A percentile compares a stretch with the other conserved stretches of the same genome.
Evolutionary conservation across 2,113 vertebrate species (phyloP).

Genomic region (Protobothrops mucrosquamatus): DNA sequence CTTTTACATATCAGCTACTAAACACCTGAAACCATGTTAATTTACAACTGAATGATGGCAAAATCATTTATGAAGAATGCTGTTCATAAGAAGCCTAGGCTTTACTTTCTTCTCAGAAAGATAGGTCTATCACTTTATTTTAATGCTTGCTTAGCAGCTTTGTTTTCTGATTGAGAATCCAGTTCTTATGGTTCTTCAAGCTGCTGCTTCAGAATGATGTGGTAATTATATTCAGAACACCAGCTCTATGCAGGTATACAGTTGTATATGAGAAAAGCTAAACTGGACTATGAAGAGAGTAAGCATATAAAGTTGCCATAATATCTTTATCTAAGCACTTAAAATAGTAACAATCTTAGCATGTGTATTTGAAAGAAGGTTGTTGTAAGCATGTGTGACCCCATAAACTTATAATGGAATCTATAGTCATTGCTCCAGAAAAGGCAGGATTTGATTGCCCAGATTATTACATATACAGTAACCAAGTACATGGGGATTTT

Average conservation of each 20-base stretch:
- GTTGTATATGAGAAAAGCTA: background rate
- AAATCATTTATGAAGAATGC: background rate
- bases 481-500: background rate
- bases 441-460: background rate
- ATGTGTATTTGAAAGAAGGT: background rate
- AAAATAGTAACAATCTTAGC: background rate
- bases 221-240: background rate
- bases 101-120: background rate
- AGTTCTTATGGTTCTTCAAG: background rate
- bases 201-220: background rate
- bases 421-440: background rate
- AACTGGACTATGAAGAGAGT: too few species aligned
- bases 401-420: background rate
- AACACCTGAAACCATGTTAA: conserved; percentile 13
- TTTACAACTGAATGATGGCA: background rate
- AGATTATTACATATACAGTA: background rate
- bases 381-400: background rate
- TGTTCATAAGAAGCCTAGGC: background rate
- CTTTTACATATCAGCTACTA: conserved; percentile 2
- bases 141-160: background rate
- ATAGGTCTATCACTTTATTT: background rate
- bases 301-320: too few species aligned
- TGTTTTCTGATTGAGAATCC: background rate
- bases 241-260: background rate
- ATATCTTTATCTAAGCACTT: background rate